Conservation (phyloP, 2,888 invertebrate species). For the Tortricodes alternella region DNA sequence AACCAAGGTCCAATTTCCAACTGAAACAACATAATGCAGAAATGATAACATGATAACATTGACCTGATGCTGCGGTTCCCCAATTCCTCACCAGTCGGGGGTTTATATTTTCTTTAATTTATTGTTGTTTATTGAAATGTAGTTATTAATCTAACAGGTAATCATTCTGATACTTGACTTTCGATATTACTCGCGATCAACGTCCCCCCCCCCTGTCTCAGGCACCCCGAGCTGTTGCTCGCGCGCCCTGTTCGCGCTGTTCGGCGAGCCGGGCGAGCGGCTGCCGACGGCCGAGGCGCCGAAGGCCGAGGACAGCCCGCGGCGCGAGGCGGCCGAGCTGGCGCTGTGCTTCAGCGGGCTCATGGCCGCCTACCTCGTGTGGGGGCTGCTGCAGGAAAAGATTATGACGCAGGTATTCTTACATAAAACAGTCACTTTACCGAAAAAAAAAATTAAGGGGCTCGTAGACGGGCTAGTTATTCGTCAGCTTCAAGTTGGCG, state of each 20-base stretch:
- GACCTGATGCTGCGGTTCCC: too few species aligned
- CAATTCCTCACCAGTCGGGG: too few species aligned
- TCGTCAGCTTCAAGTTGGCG: too few species aligned
- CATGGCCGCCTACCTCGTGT: conserved; percentile 95
- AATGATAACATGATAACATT: too few species aligned
- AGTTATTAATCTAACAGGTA: too few species aligned
- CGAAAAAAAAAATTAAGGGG: not conserved
- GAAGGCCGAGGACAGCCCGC: conserved; percentile 41
- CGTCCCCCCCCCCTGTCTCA: conserved; percentile 33
- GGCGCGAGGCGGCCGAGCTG: conserved; percentile 57
- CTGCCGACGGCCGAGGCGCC: conserved; percentile 45
- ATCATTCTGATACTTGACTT: too few species aligned
- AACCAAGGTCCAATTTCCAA: too few species aligned
- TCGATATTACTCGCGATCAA: too few species aligned
- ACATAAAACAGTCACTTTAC: not conserved
- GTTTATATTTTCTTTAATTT: too few species aligned
- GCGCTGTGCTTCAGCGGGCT: conserved; percentile 93
- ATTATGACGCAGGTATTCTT: conserved; percentile 93
- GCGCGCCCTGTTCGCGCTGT: conserved; percentile 57
- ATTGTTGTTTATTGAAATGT: too few species aligned
- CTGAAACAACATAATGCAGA: too few species aligned
- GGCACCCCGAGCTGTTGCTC: conserved; percentile 51
- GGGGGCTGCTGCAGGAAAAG: conserved; percentile 98
- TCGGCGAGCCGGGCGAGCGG: conserved; percentile 61
- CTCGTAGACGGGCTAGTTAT: too few species aligned